Evolutionary conservation across 2,113 vertebrate genomes (phyloP).

Genomic region (Pollachius pollachius): DNA sequence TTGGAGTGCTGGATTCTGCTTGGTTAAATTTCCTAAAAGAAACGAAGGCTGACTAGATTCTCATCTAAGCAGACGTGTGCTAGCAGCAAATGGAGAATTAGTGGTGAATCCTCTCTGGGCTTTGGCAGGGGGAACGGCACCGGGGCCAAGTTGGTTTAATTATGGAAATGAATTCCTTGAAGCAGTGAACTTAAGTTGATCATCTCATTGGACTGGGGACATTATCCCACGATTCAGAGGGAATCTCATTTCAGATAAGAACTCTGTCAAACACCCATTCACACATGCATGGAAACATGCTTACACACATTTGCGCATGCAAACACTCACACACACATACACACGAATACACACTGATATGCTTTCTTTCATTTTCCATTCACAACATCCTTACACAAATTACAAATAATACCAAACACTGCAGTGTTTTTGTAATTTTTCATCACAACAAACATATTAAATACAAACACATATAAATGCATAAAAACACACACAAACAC

Average conservation of each 20-base stretch:
- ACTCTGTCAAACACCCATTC: conserved; percentile 38
- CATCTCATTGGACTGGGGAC: conserved; percentile 70
- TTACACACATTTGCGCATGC: no score
- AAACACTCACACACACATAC: conserved; percentile 7
- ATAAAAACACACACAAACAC: no score
- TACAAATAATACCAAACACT: no score
- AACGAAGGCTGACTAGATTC: conserved; percentile 10
- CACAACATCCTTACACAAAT: no score
- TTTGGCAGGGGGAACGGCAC: conserved; percentile 46
- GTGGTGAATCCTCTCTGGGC: conserved; percentile 62
- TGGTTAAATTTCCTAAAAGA: conserved; percentile 11
- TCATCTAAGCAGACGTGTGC: conserved; percentile 48
- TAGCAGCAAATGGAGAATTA: conserved; percentile 60
- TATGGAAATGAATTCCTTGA: conserved; percentile 74
- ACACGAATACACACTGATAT: no score
- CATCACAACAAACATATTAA: no score
- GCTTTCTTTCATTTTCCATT: no score
- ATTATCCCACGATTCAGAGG: conserved; percentile 58
- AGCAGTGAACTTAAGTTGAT: conserved; percentile 72
- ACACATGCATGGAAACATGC: conserved; percentile 31
- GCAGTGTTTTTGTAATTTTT: no score
- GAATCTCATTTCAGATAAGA: conserved; percentile 63
- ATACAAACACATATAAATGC: no score
- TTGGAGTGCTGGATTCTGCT: neutral
- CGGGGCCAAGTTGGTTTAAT: conserved; percentile 66